Base-by-base conservation (phyloP, 2,888 invertebrate genomes). In the Drosophila prostipennis region DNA sequence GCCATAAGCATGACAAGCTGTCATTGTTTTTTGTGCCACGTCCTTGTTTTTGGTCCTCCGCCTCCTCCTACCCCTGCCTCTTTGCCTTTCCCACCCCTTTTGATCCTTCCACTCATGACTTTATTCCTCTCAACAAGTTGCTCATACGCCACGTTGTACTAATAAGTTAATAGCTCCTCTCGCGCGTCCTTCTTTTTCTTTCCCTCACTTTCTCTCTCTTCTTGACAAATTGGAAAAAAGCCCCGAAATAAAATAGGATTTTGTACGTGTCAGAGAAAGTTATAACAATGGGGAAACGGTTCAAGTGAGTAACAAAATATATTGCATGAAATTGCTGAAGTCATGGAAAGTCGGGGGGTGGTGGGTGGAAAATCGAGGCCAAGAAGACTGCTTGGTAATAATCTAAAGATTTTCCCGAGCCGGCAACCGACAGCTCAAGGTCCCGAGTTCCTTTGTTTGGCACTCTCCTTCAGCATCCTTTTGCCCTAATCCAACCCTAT, bases 161-260 rank as follows among this genome's bases (percentile, higher is more conserved):
- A 79, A 83, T 87, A 87, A 87, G 76, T 77, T 85, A 83, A 83
- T 80, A 85, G 74, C 74, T 37, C 39, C 40, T 39, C 53, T 52
- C 26, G 39, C 49, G 16, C 58, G 32, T 36, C 46, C 14, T 23
- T 39, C 51, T 7, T 26, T 7, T 19, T 34, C 23, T 13, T 42
- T 7, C 14, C 40, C 8, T n/a, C 57, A 6, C 37, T 40, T 36
- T 54, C 54, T 46, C 42, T 51, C 56, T 68, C 6, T 26, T 26
- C 26, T 26, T 81, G 82, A 79, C 85, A 82, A 85, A 82, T 82
- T 85, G 80, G 80, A 14, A 63, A 53, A 53, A 65, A 34, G 32
- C 10, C 34, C 63, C 52, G 52, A 82, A 82, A 82, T 85, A 85
- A 85, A 82, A 79, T 85, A 72, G 78, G 78, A 85, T 85, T 85